phyloP scores from a whole-genome alignment of 2,888 invertebrate species.

The Amitus sp. region DNA sequence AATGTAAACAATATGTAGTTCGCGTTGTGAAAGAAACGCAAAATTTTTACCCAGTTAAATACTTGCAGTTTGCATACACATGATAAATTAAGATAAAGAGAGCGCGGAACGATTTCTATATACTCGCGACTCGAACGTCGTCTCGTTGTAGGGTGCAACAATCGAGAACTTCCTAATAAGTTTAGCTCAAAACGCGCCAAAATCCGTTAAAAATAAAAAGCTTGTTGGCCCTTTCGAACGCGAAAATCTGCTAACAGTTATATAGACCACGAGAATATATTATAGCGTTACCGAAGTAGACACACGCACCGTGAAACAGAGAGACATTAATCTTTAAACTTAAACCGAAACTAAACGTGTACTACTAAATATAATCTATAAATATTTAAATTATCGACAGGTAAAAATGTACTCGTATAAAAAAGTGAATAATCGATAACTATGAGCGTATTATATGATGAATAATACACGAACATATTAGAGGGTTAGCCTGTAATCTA shows the following conservation, averaged over 20 bases:
- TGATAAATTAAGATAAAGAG: constrained; percentile 18
- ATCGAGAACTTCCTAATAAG: constrained; percentile 38
- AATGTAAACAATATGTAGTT: constrained; percentile 36
- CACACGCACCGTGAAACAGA: constrained; percentile 25
- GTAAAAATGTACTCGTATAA: constrained; percentile 62
- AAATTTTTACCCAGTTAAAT: constrained; percentile 45
- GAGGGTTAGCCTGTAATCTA: constrained; percentile 56
- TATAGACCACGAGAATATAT: constrained; percentile 33
- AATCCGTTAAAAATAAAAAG: constrained; percentile 27
- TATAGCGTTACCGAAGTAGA: constrained; percentile 26
- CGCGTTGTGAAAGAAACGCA: constrained; percentile 38
- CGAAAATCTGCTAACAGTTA: constrained; percentile 41
- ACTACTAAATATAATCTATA: constrained; percentile 62
- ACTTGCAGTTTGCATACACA: constrained; percentile 24
- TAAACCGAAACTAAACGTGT: constrained; percentile 54
- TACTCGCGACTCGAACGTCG: constrained; percentile 30
- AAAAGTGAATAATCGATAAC: constrained; percentile 58
- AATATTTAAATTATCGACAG: constrained; percentile 64
- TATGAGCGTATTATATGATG: constrained; percentile 40
- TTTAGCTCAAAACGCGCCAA: constrained; percentile 33
- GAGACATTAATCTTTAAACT: constrained; percentile 47
- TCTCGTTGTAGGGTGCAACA: constrained; percentile 18
- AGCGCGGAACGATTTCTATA: constrained; percentile 29
- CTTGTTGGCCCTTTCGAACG: constrained; percentile 40
- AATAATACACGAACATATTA: constrained; percentile 45